These are phyloP conservation scores for Dendrolimus kikuchii DNA, from an alignment of 1,140 invertebrate genomes.

Conservation along the genomic window DNA sequence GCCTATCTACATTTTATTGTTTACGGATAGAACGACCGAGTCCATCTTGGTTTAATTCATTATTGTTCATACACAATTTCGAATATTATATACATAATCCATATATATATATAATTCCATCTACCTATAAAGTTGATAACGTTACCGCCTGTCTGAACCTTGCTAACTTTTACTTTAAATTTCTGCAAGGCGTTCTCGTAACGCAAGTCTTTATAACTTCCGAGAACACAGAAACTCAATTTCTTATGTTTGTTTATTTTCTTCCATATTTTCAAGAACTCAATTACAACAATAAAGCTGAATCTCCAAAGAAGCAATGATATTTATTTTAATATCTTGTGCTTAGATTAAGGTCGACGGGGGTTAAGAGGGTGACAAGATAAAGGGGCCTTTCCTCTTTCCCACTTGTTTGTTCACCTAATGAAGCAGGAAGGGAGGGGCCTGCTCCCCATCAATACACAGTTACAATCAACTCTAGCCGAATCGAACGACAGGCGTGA, in stretches of 20 bases:
- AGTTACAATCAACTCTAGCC: constrained; percentile 33
- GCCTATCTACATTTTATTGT: no score
- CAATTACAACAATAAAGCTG: constrained; percentile 8
- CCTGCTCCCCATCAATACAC: constrained; percentile 38
- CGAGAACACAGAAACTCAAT: constrained; percentile 3
- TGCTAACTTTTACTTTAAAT: no score
- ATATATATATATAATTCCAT: no score
- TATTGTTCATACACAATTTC: no score
- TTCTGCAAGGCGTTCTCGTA: no score
- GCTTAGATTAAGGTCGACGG: constrained; percentile 15
- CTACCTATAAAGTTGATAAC: no score
- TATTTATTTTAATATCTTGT: constrained; percentile 22
- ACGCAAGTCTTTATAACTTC: no score
- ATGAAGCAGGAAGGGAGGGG: constrained; percentile 48
- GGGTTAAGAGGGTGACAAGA: constrained; percentile 51
- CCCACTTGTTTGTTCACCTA: constrained; percentile 57
- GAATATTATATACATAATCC: no score
- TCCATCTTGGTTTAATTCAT: no score
- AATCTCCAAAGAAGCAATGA: constrained; percentile 16
- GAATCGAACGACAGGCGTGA: neutral
- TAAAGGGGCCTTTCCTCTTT: constrained; percentile 37
- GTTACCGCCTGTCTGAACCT: no score
- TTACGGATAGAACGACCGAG: no score
- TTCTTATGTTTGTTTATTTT: constrained; percentile 12
- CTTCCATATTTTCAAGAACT: constrained; percentile 10